Evolutionary conservation across 2,888 invertebrate species (phyloP).

Genomic region (Drosophila paucipuncta): DNA sequence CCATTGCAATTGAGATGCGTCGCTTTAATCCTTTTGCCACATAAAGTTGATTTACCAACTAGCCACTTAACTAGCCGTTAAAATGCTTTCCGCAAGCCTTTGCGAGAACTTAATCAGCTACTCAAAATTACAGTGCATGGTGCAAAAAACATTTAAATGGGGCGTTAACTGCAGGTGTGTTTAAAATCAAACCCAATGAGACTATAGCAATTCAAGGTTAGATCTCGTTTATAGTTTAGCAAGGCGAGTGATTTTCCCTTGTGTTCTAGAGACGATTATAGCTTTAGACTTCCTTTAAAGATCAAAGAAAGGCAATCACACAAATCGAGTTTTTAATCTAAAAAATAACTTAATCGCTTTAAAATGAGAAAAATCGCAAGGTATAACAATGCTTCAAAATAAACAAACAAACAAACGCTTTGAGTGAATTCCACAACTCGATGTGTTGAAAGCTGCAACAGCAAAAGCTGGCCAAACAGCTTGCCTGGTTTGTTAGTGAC

Average conservation of each 20-base stretch:
- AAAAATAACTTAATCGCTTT: not conserved
- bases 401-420: not conserved
- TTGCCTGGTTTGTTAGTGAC: constrained; percentile 1
- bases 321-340: not conserved
- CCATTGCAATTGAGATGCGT: constrained; percentile 36
- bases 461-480: not conserved
- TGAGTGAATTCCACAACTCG: not conserved
- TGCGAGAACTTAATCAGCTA: not conserved
- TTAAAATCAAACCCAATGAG: not conserved
- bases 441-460: constrained; percentile 22
- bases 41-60: constrained; percentile 35
- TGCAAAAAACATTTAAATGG: constrained; percentile 1
- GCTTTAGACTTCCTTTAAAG: not conserved
- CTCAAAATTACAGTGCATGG: constrained; percentile 1
- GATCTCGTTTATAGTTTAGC: not conserved
- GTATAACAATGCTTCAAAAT: not conserved
- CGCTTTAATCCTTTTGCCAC: constrained; percentile 37
- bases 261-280: too few relatives aligned
- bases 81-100: constrained; percentile 12
- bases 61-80: constrained; percentile 49
- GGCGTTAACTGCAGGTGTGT: not conserved
- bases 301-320: not conserved
- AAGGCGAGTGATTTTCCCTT: too few relatives aligned
- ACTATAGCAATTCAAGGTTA: not conserved
- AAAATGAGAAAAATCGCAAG: not conserved